These are phyloP conservation scores for Lagria hirta DNA, from an alignment of 2,888 invertebrate genomes.

Conservation along the genomic window DNA sequence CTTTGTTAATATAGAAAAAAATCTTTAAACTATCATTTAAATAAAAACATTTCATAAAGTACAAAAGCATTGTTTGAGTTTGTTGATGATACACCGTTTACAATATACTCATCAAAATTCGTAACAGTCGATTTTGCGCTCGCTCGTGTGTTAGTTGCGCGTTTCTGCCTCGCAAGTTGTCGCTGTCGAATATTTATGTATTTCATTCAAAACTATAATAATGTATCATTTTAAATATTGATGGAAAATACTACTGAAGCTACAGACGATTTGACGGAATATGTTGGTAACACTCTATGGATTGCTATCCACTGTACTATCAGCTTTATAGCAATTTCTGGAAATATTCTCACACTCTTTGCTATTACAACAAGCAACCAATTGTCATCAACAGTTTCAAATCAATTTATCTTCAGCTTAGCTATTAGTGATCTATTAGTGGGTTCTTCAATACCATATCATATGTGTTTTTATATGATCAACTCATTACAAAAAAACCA, in stretches of 20 bases:
- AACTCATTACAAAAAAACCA: slow-evolving; percentile 61
- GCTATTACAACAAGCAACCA: slow-evolving; percentile 71
- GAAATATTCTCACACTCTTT: slow-evolving; percentile 74
- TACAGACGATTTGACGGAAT: no score
- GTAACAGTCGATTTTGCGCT: slow-evolving; percentile 20
- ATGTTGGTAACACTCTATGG: slow-evolving; percentile 54
- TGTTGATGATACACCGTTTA: no score
- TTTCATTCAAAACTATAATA: no score
- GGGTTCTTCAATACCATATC: slow-evolving; percentile 75
- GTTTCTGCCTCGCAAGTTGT: background rate
- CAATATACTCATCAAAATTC: no score
- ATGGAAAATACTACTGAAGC: slow-evolving; percentile 7
- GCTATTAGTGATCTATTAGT: slow-evolving; percentile 79
- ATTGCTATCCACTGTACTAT: slow-evolving; percentile 66
- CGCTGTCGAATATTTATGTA: no score
- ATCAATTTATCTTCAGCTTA: slow-evolving; percentile 76
- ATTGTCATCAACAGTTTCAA: slow-evolving; percentile 70
- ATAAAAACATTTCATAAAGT: no score
- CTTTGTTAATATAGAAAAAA: no score
- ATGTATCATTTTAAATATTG: background rate
- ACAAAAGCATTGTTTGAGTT: no score
- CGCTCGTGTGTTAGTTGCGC: slow-evolving; percentile 10
- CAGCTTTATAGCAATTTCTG: slow-evolving; percentile 67
- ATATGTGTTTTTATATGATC: slow-evolving; percentile 72
- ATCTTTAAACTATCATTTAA: no score